These are phyloP conservation scores for Nasonia longicornis DNA, from an alignment of 1,140 invertebrate species.

Conservation along the genomic window DNA sequence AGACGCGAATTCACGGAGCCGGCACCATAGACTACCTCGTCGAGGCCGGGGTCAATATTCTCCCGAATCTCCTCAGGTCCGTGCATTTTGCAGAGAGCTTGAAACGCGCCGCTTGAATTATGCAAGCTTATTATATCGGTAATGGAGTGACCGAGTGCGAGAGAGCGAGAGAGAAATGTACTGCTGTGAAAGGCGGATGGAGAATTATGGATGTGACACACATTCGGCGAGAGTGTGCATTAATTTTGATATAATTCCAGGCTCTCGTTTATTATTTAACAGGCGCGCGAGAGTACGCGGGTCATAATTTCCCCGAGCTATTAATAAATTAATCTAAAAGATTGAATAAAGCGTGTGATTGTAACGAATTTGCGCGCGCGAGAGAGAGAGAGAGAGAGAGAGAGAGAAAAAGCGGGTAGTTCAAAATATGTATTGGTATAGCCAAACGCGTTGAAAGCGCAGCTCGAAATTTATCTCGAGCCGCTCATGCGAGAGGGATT, in stretches of 20 bases:
- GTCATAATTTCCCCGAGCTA: no score
- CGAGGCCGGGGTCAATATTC: constrained; percentile 81
- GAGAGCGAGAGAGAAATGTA: no score
- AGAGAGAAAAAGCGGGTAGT: no score
- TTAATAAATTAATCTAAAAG: no score
- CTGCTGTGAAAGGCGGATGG: neutral
- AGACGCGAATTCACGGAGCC: constrained; percentile 77
- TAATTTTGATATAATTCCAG: neutral
- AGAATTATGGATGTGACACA: neutral
- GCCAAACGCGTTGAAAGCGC: no score
- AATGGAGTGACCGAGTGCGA: neutral
- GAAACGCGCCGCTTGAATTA: neutral
- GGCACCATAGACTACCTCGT: constrained; percentile 85
- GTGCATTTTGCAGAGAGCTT: constrained; percentile 2
- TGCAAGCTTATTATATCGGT: neutral
- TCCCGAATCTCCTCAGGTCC: constrained; percentile 82
- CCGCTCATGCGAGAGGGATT: no score
- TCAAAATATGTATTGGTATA: no score
- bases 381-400: no score
- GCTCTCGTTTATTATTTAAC: neutral
- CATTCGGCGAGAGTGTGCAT: neutral
- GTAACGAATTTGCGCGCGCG: no score
- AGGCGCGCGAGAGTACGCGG: no score
- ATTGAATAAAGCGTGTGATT: no score
- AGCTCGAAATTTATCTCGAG: no score